These are phyloP conservation scores for Phaonia tiefii DNA, from an alignment of 2,888 invertebrate genomes.

Conservation along the genomic window DNA sequence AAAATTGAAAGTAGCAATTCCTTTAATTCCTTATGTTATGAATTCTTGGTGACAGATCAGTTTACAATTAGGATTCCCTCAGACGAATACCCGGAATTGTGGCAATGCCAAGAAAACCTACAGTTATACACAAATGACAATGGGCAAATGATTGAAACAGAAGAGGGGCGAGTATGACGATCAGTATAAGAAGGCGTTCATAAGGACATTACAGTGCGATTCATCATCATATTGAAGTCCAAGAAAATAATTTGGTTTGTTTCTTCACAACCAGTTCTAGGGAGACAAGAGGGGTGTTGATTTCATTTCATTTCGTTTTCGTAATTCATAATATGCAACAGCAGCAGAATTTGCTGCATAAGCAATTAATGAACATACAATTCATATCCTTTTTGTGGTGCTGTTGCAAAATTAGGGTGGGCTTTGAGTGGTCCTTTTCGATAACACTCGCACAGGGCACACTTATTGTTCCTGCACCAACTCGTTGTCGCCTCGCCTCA, in stretches of 20 bases:
- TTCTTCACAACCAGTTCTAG: slow-evolving; percentile 21
- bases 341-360: slow-evolving; percentile 39
- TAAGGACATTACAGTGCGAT: slow-evolving; percentile 53
- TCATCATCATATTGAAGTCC: slow-evolving; percentile 46
- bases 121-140: too few relatives aligned
- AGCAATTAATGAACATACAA: slow-evolving; percentile 36
- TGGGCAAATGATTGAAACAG: slow-evolving; percentile 24
- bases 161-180: not conserved
- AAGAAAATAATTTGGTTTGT: slow-evolving; percentile 35
- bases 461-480: slow-evolving; percentile 47
- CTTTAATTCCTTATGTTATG: slow-evolving; percentile 17
- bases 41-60: slow-evolving; percentile 49
- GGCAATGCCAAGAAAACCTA: slow-evolving; percentile 39
- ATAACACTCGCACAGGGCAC: slow-evolving; percentile 48
- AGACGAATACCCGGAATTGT: slow-evolving; percentile 23
- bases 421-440: slow-evolving; percentile 58
- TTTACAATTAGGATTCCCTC: slow-evolving; percentile 47
- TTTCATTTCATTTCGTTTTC: slow-evolving; percentile 37
- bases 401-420: slow-evolving; percentile 27
- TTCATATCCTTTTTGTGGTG: slow-evolving; percentile 46
- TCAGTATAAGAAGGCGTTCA: slow-evolving; percentile 45
- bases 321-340: slow-evolving; percentile 35
- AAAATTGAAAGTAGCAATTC: slow-evolving; percentile 46
- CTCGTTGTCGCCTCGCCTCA: slow-evolving; percentile 2
- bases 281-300: slow-evolving; percentile 58